phyloP scores from a whole-genome alignment of 1,140 invertebrate species.

The Halictus rubicundus region DNA sequence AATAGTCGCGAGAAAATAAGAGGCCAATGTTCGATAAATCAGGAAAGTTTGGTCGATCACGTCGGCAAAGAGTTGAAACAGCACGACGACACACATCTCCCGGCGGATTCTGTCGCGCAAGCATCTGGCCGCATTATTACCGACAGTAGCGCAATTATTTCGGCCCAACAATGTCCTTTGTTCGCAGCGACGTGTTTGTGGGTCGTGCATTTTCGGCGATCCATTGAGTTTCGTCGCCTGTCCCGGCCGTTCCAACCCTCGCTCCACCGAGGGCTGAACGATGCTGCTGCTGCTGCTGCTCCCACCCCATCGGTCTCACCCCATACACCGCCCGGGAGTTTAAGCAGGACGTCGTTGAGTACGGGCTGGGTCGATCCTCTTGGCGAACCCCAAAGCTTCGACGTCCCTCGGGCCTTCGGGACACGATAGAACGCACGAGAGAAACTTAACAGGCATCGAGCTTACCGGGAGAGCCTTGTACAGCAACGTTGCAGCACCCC shows the following conservation, averaged over 20 bases:
- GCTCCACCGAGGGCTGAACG: not conserved
- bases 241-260: not conserved
- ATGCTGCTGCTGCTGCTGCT: not conserved
- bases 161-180: constrained; percentile 35
- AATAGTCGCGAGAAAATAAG: too few relatives aligned
- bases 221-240: constrained; percentile 43
- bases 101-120: not conserved
- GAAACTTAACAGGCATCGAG: constrained; percentile 66
- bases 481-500: constrained; percentile 31
- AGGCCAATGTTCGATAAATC: too few relatives aligned
- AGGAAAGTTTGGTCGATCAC: too few relatives aligned
- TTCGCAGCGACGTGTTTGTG: constrained; percentile 27
- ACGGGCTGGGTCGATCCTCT: constrained; percentile 56
- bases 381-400: constrained; percentile 53
- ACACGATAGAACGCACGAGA: constrained; percentile 51
- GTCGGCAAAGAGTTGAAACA: not conserved
- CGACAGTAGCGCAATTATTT: constrained; percentile 54
- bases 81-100: not conserved
- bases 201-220: constrained; percentile 50
- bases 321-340: constrained; percentile 24
- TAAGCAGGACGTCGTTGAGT: constrained; percentile 48
- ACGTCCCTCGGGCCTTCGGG: constrained; percentile 54
- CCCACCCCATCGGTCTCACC: not conserved
- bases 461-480: constrained; percentile 50
- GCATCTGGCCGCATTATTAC: constrained; percentile 53